Percentiles rank a stretch among this genome's conserved stretches.
phyloP scores from a whole-genome alignment of 2,113 vertebrate species.

The Pluvianellus socialis region DNA sequence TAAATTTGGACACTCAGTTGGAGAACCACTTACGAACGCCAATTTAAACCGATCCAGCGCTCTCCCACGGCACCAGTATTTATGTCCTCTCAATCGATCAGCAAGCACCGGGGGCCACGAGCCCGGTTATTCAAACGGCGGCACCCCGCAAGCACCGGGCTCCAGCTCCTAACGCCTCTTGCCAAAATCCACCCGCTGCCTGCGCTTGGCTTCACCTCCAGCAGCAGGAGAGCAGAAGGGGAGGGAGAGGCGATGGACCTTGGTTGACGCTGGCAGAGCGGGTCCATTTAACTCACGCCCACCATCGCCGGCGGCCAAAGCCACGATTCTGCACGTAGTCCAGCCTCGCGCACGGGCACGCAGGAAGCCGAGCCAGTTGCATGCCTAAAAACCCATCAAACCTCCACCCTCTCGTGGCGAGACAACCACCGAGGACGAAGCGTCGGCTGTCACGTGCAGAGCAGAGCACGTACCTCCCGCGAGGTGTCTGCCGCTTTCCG shows the following conservation, averaged over 20 bases:
- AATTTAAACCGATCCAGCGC: background rate
- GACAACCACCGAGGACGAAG: fast-evolving
- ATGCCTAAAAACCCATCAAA: background rate
- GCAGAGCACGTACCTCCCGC: fast-evolving
- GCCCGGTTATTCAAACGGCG: fast-evolving
- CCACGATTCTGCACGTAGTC: fast-evolving
- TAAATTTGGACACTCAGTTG: background rate
- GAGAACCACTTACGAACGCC: background rate
- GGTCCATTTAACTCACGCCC: background rate
- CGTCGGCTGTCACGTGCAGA: fast-evolving
- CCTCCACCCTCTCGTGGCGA: fast-evolving
- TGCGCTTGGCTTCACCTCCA: background rate
- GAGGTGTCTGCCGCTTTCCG: fast-evolving
- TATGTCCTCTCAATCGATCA: background rate
- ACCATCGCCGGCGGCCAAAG: fast-evolving
- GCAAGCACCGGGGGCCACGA: fast-evolving
- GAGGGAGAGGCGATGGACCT: background rate
- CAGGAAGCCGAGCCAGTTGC: background rate
- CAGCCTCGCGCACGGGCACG: fast-evolving
- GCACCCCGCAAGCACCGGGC: fast-evolving
- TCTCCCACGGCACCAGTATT: background rate
- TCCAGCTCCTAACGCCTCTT: background rate
- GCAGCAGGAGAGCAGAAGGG: background rate
- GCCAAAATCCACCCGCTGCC: background rate
- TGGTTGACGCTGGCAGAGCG: fast-evolving